Evolutionary conservation across 2,113 vertebrate species (phyloP).

Genomic region (Myotis yumanensis): DNA sequence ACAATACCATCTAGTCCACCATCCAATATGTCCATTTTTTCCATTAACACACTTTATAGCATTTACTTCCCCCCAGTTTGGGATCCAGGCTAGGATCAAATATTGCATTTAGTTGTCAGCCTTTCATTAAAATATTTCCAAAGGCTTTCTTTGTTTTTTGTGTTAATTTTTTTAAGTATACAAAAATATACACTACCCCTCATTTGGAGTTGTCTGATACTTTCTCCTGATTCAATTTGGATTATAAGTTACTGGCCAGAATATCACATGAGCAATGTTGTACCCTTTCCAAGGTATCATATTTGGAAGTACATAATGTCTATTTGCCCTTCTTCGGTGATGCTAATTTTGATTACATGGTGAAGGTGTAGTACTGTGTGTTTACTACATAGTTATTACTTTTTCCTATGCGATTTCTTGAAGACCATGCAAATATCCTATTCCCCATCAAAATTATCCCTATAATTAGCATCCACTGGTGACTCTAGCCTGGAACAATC

Average conservation of each 20-base stretch:
- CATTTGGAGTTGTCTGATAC: background rate
- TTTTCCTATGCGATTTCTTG: background rate
- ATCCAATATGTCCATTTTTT: background rate
- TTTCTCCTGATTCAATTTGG: constrained; percentile 10
- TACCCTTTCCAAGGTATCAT: background rate
- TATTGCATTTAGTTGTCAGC: background rate
- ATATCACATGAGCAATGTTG: background rate
- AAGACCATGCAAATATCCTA: background rate
- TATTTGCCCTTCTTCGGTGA: background rate
- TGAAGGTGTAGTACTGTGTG: background rate
- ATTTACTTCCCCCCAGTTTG: background rate
- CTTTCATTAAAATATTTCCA: background rate
- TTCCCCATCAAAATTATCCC: background rate
- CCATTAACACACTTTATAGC: constrained; percentile 3
- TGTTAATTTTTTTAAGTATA: background rate
- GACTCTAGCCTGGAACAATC: background rate
- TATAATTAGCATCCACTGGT: background rate
- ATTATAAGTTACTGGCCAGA: background rate
- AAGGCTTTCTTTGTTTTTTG: background rate
- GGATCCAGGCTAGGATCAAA: background rate
- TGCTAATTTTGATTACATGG: constrained; percentile 3
- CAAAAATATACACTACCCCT: background rate
- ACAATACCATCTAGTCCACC: background rate
- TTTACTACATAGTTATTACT: background rate
- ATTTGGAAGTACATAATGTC: background rate